A percentile compares a stretch with the other conserved stretches of the same genome.
Conservation (phyloP, 2,888 invertebrate species). For the Micropterix aruncella region DNA sequence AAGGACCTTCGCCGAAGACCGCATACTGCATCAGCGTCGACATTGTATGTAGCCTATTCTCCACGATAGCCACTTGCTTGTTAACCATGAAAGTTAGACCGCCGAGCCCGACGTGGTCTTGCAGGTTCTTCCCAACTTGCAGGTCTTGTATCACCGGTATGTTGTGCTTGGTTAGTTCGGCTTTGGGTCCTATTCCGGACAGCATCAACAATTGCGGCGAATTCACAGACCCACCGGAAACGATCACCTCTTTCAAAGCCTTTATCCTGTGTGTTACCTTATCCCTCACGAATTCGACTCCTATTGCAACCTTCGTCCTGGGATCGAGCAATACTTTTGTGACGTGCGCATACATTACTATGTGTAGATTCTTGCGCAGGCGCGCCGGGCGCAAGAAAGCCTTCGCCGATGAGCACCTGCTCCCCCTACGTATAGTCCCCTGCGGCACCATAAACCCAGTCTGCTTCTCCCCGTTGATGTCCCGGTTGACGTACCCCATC, state of each 20-base stretch:
- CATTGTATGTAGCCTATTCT: slow-evolving; percentile 63
- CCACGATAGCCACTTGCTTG: slow-evolving; percentile 63
- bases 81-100: slow-evolving; percentile 74
- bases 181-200: slow-evolving; percentile 72
- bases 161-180: slow-evolving; percentile 53
- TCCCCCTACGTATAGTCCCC: slow-evolving; percentile 62
- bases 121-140: slow-evolving; percentile 73
- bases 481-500: slow-evolving; percentile 74
- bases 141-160: slow-evolving; percentile 72
- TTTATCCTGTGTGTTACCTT: slow-evolving; percentile 57
- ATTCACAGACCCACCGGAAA: slow-evolving; percentile 85
- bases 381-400: slow-evolving; percentile 74
- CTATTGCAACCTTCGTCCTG: slow-evolving; percentile 61
- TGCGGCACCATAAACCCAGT: slow-evolving; percentile 85
- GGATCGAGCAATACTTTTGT: slow-evolving; percentile 63
- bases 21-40: slow-evolving; percentile 75
- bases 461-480: slow-evolving; percentile 77
- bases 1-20: slow-evolving; percentile 66
- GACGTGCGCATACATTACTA: slow-evolving; percentile 71
- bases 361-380: slow-evolving; percentile 67
- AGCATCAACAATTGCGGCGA: slow-evolving; percentile 90
- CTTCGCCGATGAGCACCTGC: slow-evolving; percentile 79
- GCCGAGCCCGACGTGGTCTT: slow-evolving; percentile 80
- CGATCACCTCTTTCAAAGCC: slow-evolving; percentile 74
- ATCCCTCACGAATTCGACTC: slow-evolving; percentile 67